A percentile compares a stretch with the other conserved stretches of the same genome.
phyloP scores from a whole-genome alignment of 1,140 invertebrate genomes.

The Sycophila sp. region DNA sequence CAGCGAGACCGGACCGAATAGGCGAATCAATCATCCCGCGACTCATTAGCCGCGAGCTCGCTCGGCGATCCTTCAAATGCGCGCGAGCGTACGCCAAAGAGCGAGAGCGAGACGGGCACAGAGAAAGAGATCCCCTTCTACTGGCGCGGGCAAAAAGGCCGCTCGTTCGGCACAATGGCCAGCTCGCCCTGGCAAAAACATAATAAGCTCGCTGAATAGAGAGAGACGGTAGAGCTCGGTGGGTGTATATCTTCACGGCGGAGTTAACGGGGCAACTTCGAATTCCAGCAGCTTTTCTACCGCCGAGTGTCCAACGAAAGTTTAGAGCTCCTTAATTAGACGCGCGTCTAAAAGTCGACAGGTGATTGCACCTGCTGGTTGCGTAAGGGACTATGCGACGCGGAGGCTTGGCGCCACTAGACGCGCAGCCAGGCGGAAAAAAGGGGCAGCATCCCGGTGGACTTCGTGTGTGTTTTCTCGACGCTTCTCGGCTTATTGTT shows the following conservation, averaged over 20 bases:
- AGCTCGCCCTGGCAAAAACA: slow-evolving; percentile 27
- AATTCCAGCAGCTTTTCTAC: background rate
- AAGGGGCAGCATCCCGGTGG: too few relatives aligned
- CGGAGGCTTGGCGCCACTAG: background rate
- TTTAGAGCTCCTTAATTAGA: slow-evolving; percentile 13
- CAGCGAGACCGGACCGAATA: slow-evolving; percentile 44
- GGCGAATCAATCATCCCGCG: slow-evolving; percentile 62
- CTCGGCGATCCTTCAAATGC: background rate
- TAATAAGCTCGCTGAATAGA: slow-evolving; percentile 15
- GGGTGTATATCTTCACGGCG: background rate
- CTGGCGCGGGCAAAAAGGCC: too few relatives aligned
- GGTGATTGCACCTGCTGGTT: slow-evolving; percentile 49
- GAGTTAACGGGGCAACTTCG: background rate
- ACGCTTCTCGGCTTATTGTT: slow-evolving; percentile 30
- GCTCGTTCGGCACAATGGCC: too few relatives aligned
- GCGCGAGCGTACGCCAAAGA: background rate
- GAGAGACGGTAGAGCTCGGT: background rate
- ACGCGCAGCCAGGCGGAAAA: background rate
- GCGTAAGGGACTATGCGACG: slow-evolving; percentile 36
- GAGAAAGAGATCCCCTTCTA: background rate
- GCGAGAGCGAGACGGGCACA: background rate
- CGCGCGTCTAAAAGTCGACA: slow-evolving; percentile 17
- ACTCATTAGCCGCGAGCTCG: slow-evolving; percentile 59
- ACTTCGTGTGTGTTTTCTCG: slow-evolving; percentile 41
- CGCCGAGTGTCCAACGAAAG: slow-evolving; percentile 7